Evolutionary conservation across 2,888 invertebrate genomes (phyloP).

Genomic region (Malachius bipustulatus): DNA sequence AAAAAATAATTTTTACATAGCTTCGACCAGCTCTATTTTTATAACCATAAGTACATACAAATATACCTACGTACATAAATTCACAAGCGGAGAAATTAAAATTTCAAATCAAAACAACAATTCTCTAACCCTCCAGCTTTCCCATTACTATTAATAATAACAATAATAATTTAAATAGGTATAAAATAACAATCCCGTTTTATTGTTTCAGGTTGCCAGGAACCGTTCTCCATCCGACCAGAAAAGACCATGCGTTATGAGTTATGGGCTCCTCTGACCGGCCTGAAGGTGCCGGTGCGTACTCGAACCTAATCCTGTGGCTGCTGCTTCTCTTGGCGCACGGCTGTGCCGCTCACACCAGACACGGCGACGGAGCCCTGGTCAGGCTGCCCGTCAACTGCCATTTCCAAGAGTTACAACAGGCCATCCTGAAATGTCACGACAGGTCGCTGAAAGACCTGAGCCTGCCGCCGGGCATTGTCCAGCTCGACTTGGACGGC

Average conservation of each 20-base stretch:
- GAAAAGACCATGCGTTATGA: slow-evolving; percentile 24
- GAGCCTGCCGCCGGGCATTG: slow-evolving; percentile 31
- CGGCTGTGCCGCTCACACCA: slow-evolving; percentile 20
- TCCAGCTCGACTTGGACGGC: slow-evolving; percentile 43
- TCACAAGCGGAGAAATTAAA: too few species aligned
- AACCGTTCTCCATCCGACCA: too few species aligned
- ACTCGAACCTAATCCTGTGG: slow-evolving; percentile 18
- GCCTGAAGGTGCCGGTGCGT: slow-evolving; percentile 26
- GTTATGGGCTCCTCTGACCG: slow-evolving; percentile 29
- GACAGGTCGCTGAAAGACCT: slow-evolving; percentile 18
- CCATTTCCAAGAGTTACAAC: slow-evolving; percentile 6
- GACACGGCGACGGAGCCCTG: slow-evolving; percentile 22
- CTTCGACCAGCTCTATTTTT: too few species aligned
- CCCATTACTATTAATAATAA: too few species aligned
- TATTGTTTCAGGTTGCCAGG: too few species aligned
- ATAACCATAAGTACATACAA: too few species aligned
- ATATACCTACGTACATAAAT: too few species aligned
- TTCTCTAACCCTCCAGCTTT: too few species aligned
- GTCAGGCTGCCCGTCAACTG: slow-evolving; percentile 1
- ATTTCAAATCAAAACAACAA: too few species aligned
- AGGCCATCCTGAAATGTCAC: slow-evolving; percentile 19
- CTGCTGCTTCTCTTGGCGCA: slow-evolving; percentile 18
- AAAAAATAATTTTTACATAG: too few species aligned
- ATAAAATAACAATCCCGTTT: too few species aligned
- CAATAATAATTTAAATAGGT: too few species aligned